Conservation (phyloP, 2,888 invertebrate species). For the Drosophila anceps region DNA sequence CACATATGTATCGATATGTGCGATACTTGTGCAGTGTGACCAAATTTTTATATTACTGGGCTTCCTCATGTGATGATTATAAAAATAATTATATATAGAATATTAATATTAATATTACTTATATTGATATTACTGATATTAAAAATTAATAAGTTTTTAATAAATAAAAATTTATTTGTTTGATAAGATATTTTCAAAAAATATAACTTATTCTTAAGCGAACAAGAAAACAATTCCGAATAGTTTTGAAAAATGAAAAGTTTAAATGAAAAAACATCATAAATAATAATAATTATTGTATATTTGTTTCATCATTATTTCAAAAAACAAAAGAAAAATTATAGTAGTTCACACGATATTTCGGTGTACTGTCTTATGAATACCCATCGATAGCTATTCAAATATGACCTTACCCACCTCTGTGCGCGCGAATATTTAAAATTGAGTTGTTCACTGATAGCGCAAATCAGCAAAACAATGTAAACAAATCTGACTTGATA, state of each 20-base stretch:
- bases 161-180: too few species aligned
- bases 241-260: too few species aligned
- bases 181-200: too few species aligned
- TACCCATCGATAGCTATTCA: background rate
- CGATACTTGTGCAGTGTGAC: conserved; percentile 9
- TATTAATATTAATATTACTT: too few species aligned
- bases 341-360: background rate
- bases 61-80: background rate
- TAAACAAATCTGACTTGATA: conserved; percentile 23
- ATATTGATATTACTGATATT: too few species aligned
- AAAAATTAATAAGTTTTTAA: too few species aligned
- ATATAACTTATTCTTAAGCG: too few species aligned
- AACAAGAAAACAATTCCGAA: too few species aligned
- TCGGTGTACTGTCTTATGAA: background rate
- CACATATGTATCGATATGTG: conserved; percentile 14
- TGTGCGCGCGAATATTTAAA: conserved; percentile 42
- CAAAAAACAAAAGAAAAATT: background rate
- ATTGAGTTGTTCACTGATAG: background rate
- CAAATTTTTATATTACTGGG: background rate
- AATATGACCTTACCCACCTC: too few species aligned
- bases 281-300: background rate
- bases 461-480: conserved; percentile 18
- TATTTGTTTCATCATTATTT: background rate
- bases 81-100: background rate
- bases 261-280: too few species aligned